These are phyloP conservation scores for Pseudochirops cupreus DNA, from an alignment of 2,797 vertebrate species.

Conservation along the genomic window DNA sequence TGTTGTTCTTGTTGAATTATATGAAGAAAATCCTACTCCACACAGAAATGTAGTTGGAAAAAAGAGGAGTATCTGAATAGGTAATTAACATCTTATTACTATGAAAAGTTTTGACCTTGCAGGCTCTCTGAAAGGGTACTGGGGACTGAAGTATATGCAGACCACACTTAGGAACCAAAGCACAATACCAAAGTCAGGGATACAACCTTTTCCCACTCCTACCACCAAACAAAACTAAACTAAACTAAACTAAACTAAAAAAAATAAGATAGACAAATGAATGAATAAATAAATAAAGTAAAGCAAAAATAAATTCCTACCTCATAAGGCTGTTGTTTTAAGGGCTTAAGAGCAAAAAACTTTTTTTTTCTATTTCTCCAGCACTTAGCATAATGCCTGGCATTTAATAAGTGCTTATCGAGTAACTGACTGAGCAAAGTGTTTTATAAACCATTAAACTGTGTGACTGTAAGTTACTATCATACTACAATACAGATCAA, in stretches of 20 bases:
- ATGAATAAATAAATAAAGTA: neutral
- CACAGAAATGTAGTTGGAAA: neutral
- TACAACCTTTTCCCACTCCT: neutral
- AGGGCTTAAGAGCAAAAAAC: neutral
- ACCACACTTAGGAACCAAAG: neutral
- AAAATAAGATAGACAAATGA: no score
- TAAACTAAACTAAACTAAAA: no score
- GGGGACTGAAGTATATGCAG: neutral
- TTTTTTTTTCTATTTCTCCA: neutral
- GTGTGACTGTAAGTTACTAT: neutral
- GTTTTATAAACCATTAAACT: neutral
- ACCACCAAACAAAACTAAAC: neutral
- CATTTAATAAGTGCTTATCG: neutral
- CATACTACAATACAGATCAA: slow-evolving; percentile 55
- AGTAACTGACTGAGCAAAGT: neutral
- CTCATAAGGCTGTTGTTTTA: neutral
- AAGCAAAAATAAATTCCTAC: neutral
- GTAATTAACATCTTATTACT: neutral
- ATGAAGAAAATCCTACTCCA: neutral
- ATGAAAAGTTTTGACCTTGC: neutral
- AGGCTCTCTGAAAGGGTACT: neutral
- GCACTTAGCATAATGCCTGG: neutral
- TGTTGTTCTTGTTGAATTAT: neutral
- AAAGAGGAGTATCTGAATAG: neutral
- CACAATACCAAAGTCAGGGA: neutral